Base-by-base conservation (phyloP, 2,888 invertebrate species). In the Cataglyphis rosenhaueri region DNA sequence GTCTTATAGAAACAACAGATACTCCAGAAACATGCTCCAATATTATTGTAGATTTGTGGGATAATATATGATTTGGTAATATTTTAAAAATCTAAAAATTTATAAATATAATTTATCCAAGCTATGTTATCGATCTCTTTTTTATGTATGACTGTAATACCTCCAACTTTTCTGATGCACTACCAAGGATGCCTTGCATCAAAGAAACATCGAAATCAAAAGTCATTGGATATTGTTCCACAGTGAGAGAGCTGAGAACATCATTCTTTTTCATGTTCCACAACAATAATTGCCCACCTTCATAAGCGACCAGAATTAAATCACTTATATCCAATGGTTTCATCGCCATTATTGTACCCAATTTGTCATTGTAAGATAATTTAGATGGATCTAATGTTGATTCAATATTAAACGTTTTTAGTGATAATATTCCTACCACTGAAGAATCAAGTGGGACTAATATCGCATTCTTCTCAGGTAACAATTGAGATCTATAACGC, bases 1-100 rank as follows among this genome's bases (percentile, higher is more conserved):
- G 94, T 38, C 97, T 95, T 86, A 97, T 95, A 89, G 96, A 96
- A 9, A 97, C 95, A 88, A 96, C 96, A 90, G 97, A 97, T 61
- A 96, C 96, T 9, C 97, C 97, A 1, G 97, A 95, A 94, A 79
- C 78, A 25, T 97, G 97, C 91, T 96, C 97, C n/a, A 97, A 95
- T 52, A 95, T 94, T 78, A 96, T 95, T 75, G 95, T 95, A 92
- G 96, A 94, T 85, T 95, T 94, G 88, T 94, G 93, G 9, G 92
- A 90, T 32, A 95, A 91, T 59, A 92, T 90, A 81, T 91, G 90
- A 86, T 88, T 87, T 70, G 89, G 87, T 48, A 90, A 91, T 61
- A 94, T 88, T 82, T 88, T 88, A 71, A 94, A 94, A 82, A 93
- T 89, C 94, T 94, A 81, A 76, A 78, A 87, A 32, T 59, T 55